Evolutionary conservation across 1,140 invertebrate genomes (phyloP).

Genomic region (Drosophila persimilis): DNA sequence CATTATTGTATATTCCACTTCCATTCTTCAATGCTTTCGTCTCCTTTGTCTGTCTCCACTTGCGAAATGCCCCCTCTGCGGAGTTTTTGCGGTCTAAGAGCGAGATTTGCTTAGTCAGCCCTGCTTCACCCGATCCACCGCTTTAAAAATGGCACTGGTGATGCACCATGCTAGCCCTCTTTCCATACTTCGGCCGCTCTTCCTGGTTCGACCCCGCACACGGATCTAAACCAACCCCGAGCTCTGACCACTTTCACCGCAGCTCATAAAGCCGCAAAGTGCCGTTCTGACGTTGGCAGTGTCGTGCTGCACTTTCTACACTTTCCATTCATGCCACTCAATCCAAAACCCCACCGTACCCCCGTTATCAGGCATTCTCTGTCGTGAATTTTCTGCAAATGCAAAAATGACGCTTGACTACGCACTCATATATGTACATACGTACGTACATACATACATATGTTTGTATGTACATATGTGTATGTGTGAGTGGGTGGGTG

Average conservation of each 20-base stretch:
- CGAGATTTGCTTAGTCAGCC: no score
- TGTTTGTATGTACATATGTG: neutral
- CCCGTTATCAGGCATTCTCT: conserved; percentile 1
- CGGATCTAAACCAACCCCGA: no score
- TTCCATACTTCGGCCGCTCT: no score
- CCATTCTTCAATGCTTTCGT: no score
- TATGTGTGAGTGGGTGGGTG: neutral
- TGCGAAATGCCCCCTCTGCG: no score
- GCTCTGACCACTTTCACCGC: neutral
- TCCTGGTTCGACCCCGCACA: no score
- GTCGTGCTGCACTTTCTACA: neutral
- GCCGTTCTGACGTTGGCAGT: conserved; percentile 36
- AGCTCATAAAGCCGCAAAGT: conserved; percentile 51
- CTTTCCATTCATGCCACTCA: neutral
- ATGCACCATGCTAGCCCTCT: no score
- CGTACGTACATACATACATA: neutral
- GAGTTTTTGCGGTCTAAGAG: no score
- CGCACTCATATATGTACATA: neutral
- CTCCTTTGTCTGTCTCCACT: no score
- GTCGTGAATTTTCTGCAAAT: conserved; percentile 19
- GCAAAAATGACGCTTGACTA: conserved; percentile 6
- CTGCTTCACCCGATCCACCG: no score
- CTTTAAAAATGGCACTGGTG: no score
- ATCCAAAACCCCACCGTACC: neutral
- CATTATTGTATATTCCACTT: no score